phyloP scores from a whole-genome alignment of 2,113 vertebrate species.

The Alligator mississippiensis region DNA sequence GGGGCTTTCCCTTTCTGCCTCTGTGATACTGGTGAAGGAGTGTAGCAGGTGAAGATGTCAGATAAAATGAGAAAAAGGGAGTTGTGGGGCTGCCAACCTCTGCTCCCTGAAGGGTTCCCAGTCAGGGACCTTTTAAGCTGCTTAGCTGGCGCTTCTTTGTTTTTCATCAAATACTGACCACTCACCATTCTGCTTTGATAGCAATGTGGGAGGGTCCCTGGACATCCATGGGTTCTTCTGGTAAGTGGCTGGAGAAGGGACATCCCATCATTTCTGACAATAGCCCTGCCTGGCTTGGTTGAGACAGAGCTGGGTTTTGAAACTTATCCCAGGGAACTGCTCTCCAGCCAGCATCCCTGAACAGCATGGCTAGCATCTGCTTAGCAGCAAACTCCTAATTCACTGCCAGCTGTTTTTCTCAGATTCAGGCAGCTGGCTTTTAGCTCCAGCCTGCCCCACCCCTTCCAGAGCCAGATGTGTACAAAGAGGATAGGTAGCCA shows the following conservation, averaged over 20 bases:
- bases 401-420: background rate
- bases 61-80: background rate
- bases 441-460: fast-evolving
- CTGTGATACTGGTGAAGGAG: background rate
- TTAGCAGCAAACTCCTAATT: background rate
- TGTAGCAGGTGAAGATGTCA: background rate
- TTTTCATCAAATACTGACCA: fast-evolving
- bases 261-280: background rate
- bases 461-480: background rate
- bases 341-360: background rate
- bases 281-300: fast-evolving
- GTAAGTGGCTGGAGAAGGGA: background rate
- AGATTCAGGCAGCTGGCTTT: background rate
- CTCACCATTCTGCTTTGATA: background rate
- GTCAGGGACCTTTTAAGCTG: background rate
- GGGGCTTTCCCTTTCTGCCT: background rate
- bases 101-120: background rate
- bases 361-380: fast-evolving
- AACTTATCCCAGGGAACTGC: fast-evolving
- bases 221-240: background rate
- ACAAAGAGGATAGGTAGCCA: background rate
- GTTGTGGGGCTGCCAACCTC: background rate
- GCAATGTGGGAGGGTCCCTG: background rate
- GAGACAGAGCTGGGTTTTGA: background rate
- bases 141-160: background rate